Evolutionary conservation across 2,797 vertebrate genomes (phyloP).

Genomic region (Dermochelys coriacea): DNA sequence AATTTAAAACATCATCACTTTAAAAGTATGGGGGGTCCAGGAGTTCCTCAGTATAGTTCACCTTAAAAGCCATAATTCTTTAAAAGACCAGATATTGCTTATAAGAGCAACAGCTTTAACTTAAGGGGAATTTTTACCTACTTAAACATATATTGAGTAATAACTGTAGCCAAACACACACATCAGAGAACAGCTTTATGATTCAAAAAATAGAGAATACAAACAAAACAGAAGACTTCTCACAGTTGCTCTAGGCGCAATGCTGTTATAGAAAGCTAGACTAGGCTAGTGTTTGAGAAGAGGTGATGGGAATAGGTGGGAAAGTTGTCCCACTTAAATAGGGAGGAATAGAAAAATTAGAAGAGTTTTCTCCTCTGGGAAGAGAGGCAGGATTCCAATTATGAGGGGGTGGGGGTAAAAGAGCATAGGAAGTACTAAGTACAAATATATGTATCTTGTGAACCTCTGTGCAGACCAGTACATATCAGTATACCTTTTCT

Average conservation of each 20-base stretch:
- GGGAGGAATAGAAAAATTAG: background rate
- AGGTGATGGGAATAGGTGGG: background rate
- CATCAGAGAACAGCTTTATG: background rate
- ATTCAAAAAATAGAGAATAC: background rate
- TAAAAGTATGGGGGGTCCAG: background rate
- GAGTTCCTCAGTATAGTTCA: background rate
- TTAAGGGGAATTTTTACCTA: background rate
- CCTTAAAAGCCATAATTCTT: background rate
- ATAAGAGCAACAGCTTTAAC: background rate
- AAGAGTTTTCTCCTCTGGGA: background rate
- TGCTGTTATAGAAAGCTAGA: background rate
- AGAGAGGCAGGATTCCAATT: background rate
- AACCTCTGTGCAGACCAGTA: background rate
- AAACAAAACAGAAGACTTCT: background rate
- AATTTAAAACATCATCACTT: background rate
- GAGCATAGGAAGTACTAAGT: background rate
- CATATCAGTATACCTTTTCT: background rate
- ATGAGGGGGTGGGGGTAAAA: background rate
- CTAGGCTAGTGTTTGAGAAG: background rate
- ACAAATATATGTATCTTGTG: background rate
- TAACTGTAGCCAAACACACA: background rate
- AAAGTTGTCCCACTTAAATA: background rate
- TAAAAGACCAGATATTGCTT: background rate
- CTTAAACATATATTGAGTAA: background rate
- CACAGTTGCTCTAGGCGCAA: background rate